These are phyloP conservation scores for Sphyrna mokarran DNA, from an alignment of 2,113 vertebrate species.

Conservation along the genomic window DNA sequence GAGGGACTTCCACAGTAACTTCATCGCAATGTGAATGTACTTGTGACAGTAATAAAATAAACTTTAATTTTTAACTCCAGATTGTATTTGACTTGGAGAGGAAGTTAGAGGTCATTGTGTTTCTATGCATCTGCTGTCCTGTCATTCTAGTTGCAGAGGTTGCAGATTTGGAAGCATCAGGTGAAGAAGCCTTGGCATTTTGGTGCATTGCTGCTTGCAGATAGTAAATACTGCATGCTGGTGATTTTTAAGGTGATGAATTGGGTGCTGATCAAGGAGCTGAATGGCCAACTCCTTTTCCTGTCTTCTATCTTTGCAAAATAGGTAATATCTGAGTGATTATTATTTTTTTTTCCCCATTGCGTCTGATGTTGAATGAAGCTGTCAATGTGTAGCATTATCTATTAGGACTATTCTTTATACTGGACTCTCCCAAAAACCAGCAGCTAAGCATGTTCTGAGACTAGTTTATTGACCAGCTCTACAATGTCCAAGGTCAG, in stretches of 20 bases:
- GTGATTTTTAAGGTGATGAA: too few species aligned
- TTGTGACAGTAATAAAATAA: too few species aligned
- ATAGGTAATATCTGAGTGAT: background rate
- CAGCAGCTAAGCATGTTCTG: background rate
- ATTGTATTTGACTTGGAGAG: too few species aligned
- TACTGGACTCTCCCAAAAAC: background rate
- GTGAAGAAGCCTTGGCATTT: too few species aligned
- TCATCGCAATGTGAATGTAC: too few species aligned
- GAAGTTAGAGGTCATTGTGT: too few species aligned
- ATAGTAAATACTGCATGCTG: background rate
- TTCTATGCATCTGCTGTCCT: too few species aligned
- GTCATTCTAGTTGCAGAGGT: too few species aligned
- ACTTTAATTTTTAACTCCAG: too few species aligned
- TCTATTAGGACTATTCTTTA: background rate
- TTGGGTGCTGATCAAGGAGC: background rate
- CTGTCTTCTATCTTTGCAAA: background rate
- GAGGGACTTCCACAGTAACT: too few species aligned
- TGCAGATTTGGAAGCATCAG: too few species aligned
- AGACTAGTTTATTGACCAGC: background rate
- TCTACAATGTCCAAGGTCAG: background rate
- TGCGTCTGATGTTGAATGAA: background rate
- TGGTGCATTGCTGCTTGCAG: too few species aligned
- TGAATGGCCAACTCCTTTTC: background rate
- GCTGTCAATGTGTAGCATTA: background rate
- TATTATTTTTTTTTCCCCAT: background rate